phyloP scores from a whole-genome alignment of 1,140 invertebrate species.

The Neotoxoptera formosana region DNA sequence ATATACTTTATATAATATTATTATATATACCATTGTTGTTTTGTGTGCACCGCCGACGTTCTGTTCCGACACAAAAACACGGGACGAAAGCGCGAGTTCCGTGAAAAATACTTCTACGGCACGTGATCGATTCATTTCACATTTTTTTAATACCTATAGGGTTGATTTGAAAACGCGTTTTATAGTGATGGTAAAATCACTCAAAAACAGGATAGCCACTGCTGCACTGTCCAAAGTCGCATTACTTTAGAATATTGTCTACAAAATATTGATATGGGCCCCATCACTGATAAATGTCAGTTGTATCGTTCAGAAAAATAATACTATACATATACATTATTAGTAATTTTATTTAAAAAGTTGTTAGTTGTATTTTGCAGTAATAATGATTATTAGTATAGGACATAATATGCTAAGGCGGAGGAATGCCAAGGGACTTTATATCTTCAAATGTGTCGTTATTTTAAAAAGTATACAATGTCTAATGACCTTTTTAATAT shows the following conservation, averaged over 20 bases:
- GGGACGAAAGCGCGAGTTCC: background rate
- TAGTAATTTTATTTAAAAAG: background rate
- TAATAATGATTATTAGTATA: background rate
- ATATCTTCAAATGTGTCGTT: background rate
- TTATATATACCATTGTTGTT: background rate
- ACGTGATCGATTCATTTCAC: background rate
- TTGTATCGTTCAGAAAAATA: background rate
- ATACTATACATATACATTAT: background rate
- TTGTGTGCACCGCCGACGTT: background rate
- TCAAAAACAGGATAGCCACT: background rate
- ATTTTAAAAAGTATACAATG: background rate
- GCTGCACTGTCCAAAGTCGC: background rate
- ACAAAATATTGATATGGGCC: background rate
- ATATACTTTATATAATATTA: background rate
- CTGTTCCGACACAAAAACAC: background rate
- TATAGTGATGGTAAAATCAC: background rate
- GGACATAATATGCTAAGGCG: no score
- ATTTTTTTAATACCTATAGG: background rate
- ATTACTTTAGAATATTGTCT: background rate
- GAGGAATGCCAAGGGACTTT: no score
- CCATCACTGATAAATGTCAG: background rate
- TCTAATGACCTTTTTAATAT: background rate
- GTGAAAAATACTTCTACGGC: background rate
- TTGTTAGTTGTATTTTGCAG: background rate
- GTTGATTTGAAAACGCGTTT: background rate